Evolutionary conservation across 1,140 invertebrate species (phyloP).

Genomic region (Mercenaria mercenaria): DNA sequence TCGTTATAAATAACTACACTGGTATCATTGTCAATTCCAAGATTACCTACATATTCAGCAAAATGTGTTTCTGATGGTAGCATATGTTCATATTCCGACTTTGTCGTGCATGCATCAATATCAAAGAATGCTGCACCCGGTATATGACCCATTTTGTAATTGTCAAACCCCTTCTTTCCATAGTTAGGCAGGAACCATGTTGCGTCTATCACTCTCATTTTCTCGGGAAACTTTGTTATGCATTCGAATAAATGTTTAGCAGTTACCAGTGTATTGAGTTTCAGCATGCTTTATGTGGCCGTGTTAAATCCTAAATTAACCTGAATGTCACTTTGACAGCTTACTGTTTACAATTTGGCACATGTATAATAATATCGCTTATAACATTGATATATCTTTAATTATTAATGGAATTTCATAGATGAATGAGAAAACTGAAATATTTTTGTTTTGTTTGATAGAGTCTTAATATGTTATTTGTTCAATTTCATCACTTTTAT

Average conservation of each 20-base stretch:
- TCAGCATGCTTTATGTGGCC: slow-evolving; percentile 49
- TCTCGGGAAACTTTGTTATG: slow-evolving; percentile 28
- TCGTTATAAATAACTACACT: slow-evolving; percentile 85
- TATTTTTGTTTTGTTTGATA: too few species aligned
- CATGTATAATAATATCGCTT: slow-evolving; percentile 4
- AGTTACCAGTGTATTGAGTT: slow-evolving; percentile 19
- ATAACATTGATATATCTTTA: background rate
- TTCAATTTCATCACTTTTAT: too few species aligned
- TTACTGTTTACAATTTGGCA: slow-evolving; percentile 4
- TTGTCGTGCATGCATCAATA: slow-evolving; percentile 79
- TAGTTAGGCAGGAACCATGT: slow-evolving; percentile 81
- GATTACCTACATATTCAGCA: slow-evolving; percentile 80
- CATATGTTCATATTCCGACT: slow-evolving; percentile 76
- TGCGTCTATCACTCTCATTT: slow-evolving; percentile 78
- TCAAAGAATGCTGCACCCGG: slow-evolving; percentile 83
- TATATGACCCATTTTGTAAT: slow-evolving; percentile 81
- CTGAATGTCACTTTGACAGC: slow-evolving; percentile 3
- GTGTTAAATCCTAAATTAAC: background rate
- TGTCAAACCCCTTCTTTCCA: slow-evolving; percentile 72
- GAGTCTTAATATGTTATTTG: too few species aligned
- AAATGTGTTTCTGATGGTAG: slow-evolving; percentile 79
- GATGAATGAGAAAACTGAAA: too few species aligned
- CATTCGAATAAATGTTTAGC: slow-evolving; percentile 11
- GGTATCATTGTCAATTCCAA: slow-evolving; percentile 83
- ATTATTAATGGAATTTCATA: background rate